A percentile compares a stretch with the other conserved stretches of the same genome.
Evolutionary conservation across 2,888 invertebrate species (phyloP).

Genomic region (Emmelina monodactyla): DNA sequence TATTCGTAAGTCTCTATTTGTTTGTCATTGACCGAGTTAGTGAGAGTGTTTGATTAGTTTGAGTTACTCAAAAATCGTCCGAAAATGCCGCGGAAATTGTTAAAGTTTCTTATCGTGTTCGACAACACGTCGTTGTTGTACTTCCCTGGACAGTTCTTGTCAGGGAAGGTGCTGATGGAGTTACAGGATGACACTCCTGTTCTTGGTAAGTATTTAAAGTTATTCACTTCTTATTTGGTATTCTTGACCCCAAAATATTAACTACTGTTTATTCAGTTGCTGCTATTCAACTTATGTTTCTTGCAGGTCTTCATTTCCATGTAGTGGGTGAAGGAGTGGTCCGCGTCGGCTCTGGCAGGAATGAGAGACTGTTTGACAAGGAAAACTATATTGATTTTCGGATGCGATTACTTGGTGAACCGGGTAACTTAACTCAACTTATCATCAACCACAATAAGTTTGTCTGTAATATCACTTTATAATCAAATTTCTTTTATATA

Average conservation of each 20-base stretch:
- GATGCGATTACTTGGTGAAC: slow-evolving; percentile 90
- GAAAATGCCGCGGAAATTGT: slow-evolving; percentile 84
- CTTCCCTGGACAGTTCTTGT: slow-evolving; percentile 93
- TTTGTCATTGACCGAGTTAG: background rate
- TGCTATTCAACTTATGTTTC: background rate
- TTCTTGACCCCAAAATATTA: slow-evolving; percentile 7
- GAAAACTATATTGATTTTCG: slow-evolving; percentile 96
- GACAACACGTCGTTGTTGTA: slow-evolving; percentile 92
- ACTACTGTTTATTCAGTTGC: background rate
- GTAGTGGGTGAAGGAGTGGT: slow-evolving; percentile 95
- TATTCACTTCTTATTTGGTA: no score
- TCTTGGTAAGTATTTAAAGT: slow-evolving; percentile 67
- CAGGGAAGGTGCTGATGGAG: slow-evolving; percentile 90
- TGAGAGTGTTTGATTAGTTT: background rate
- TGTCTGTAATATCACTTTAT: background rate
- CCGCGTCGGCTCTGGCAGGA: slow-evolving; percentile 80
- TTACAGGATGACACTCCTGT: slow-evolving; percentile 92
- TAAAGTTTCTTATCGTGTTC: slow-evolving; percentile 92
- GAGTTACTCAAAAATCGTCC: background rate
- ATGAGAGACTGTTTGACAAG: slow-evolving; percentile 87
- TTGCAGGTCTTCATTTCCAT: slow-evolving; percentile 87
- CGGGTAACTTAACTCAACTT: slow-evolving; percentile 45
- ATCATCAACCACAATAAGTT: no score
- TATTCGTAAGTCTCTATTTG: background rate
- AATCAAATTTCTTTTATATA: slow-evolving; percentile 31